Evolutionary conservation across 2,113 vertebrate genomes (phyloP).

Genomic region (Calonectris borealis): DNA sequence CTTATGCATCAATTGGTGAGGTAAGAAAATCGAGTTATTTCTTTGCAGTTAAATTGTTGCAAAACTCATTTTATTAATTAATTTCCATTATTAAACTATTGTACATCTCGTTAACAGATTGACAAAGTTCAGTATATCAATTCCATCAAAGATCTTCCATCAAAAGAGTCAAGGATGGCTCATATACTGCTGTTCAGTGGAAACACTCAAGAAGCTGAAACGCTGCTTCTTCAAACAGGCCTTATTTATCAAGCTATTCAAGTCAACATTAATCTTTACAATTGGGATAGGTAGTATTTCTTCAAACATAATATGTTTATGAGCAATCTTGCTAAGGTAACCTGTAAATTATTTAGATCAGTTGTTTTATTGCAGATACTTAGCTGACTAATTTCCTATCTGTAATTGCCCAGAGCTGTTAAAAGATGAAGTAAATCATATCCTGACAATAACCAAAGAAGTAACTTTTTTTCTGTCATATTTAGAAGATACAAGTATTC

Average conservation of each 20-base stretch:
- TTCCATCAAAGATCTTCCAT: constrained; percentile 90
- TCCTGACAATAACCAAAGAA: neutral
- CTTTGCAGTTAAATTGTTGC: neutral
- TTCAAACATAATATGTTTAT: neutral
- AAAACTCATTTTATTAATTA: accelerated
- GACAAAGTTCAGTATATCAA: constrained; percentile 93
- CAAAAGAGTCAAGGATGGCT: constrained; percentile 89
- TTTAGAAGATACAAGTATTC: neutral
- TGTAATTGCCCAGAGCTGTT: neutral
- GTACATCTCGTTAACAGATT: constrained; percentile 73
- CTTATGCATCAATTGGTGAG: constrained; percentile 91
- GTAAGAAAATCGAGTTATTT: constrained; percentile 55
- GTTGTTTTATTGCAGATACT: neutral
- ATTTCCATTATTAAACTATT: neutral
- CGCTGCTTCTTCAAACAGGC: constrained; percentile 86
- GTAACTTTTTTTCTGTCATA: neutral
- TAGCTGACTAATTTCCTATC: neutral
- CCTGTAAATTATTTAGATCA: neutral
- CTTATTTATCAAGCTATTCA: constrained; percentile 93
- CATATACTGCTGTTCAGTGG: constrained; percentile 91
- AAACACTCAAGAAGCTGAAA: constrained; percentile 88
- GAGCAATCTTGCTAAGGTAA: neutral
- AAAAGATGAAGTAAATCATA: neutral
- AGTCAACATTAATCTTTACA: constrained; percentile 90
- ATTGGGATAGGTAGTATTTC: constrained; percentile 90